Conservation (phyloP, 2,888 invertebrate species). For the Sinohyriopsis cumingii region DNA sequence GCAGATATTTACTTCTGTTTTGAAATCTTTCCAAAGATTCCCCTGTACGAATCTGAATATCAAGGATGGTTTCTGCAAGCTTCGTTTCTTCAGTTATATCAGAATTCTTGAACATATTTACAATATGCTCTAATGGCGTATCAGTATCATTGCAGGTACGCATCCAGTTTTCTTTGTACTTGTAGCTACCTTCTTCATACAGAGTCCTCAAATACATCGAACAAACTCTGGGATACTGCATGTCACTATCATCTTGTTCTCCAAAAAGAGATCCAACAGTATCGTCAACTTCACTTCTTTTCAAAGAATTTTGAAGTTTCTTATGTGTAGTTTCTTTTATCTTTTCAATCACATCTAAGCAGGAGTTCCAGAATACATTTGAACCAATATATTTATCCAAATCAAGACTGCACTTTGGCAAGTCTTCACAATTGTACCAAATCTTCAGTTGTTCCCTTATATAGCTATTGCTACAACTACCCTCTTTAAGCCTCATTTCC, state of each 20-base stretch:
- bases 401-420: not conserved
- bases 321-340: too few relatives aligned
- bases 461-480: too few relatives aligned
- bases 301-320: not conserved
- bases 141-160: conserved; percentile 10
- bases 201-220: not conserved
- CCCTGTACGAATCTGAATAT: too few relatives aligned
- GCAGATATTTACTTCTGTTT: not conserved
- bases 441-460: not conserved
- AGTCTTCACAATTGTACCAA: not conserved
- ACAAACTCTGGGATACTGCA: too few relatives aligned
- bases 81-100: not conserved
- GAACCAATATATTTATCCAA: conserved; percentile 5
- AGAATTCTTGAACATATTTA: conserved; percentile 4
- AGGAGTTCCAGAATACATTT: conserved; percentile 5
- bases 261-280: not conserved
- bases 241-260: not conserved
- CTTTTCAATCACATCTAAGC: not conserved
- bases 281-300: not conserved
- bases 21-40: too few relatives aligned
- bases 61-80: too few relatives aligned
- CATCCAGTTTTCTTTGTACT: conserved; percentile 21
- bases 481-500: too few relatives aligned
- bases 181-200: not conserved
- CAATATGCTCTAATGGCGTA: conserved; percentile 8